Percentiles rank a stretch among this genome's conserved stretches.
phyloP scores from a whole-genome alignment of 2,888 invertebrate genomes.

The Malthinus flaveolus region DNA sequence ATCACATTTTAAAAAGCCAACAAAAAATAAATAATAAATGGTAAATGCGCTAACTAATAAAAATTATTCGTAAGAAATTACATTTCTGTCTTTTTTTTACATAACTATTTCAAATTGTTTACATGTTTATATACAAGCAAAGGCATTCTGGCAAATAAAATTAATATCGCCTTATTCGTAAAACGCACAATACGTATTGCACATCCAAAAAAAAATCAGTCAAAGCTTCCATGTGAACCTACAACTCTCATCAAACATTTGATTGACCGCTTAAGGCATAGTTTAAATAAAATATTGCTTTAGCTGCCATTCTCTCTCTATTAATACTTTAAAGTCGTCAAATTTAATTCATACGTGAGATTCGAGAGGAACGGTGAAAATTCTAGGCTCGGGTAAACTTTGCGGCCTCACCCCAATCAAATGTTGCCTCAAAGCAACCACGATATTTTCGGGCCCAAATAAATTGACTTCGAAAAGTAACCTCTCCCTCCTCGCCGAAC shows the following conservation, averaged over 20 bases:
- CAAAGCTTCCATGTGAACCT: background rate
- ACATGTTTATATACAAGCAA: constrained; percentile 24
- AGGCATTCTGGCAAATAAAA: constrained; percentile 23
- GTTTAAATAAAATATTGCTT: constrained; percentile 4
- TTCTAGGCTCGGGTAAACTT: constrained; percentile 58
- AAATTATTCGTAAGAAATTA: constrained; percentile 38
- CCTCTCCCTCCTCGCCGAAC: constrained; percentile 52
- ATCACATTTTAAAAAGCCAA: constrained; percentile 53
- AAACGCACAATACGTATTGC: constrained; percentile 25
- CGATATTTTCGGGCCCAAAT: constrained; percentile 58
- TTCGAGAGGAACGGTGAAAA: constrained; percentile 62
- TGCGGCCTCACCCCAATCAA: constrained; percentile 58
- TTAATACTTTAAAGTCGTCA: too few species aligned
- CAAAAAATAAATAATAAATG: constrained; percentile 38
- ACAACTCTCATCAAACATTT: background rate
- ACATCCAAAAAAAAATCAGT: constrained; percentile 11
- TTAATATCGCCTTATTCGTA: constrained; percentile 9
- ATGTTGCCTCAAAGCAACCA: constrained; percentile 55
- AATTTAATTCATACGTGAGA: constrained; percentile 58
- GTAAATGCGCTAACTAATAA: constrained; percentile 36
- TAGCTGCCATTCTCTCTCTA: background rate
- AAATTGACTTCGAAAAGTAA: constrained; percentile 59
- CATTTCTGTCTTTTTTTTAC: constrained; percentile 31
- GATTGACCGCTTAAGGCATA: constrained; percentile 2
- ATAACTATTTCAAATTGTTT: constrained; percentile 19